A percentile compares a stretch with the other conserved stretches of the same genome.
Evolutionary conservation across 64 coral and sea anemone genomes (phyloP).

Genomic region (Stichodactyla helianthus): DNA sequence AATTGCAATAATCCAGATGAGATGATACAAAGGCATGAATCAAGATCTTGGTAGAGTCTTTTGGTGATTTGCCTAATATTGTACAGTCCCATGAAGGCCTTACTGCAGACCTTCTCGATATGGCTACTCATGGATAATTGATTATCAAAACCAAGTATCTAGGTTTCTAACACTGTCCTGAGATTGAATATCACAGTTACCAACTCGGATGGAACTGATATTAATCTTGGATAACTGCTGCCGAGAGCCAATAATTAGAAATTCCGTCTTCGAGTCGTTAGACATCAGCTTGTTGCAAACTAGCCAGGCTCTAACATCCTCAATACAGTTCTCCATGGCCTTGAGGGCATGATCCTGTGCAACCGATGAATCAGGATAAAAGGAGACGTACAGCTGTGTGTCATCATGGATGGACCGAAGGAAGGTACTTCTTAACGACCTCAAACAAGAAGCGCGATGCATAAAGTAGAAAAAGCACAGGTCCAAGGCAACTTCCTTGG

Average conservation of each 20-base stretch:
- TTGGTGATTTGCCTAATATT: slow-evolving; percentile 32
- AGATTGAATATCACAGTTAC: neutral
- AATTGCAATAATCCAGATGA: too few relatives aligned
- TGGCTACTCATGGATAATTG: slow-evolving; percentile 22
- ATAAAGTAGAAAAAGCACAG: neutral
- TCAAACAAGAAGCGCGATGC: slow-evolving; percentile 1
- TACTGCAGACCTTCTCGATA: slow-evolving; percentile 29
- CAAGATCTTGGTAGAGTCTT: neutral
- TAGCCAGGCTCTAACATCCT: slow-evolving; percentile 11
- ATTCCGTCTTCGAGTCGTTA: neutral
- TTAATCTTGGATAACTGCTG: slow-evolving; percentile 33
- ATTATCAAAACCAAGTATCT: slow-evolving; percentile 36
- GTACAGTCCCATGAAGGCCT: slow-evolving; percentile 27
- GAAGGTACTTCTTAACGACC: neutral
- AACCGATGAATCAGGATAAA: neutral
- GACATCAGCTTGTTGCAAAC: slow-evolving; percentile 22
- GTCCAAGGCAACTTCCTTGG: neutral
- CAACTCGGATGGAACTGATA: neutral
- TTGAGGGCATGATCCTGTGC: neutral
- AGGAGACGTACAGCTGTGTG: neutral
- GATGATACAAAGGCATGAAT: neutral
- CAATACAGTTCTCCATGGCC: slow-evolving; percentile 2
- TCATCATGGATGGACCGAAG: neutral
- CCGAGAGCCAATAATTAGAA: neutral
- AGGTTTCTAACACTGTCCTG: slow-evolving; percentile 23